These are phyloP conservation scores for Siphonodentalium dalli DNA, from an alignment of 2,888 invertebrate genomes.

Conservation along the genomic window DNA sequence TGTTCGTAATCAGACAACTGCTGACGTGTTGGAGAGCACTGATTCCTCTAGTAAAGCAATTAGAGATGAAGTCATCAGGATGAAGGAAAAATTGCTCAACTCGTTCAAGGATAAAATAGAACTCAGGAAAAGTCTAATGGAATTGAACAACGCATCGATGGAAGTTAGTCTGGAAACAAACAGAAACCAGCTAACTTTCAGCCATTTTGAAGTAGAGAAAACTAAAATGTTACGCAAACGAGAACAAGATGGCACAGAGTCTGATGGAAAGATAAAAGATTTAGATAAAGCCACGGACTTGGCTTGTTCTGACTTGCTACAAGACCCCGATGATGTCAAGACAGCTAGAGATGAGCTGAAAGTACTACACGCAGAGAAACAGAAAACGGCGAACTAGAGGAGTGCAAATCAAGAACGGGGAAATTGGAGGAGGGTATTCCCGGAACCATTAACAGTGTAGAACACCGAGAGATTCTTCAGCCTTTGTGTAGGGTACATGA, in stretches of 20 bases:
- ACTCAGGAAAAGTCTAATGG: constrained; percentile 80
- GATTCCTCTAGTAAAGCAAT: too few relatives aligned
- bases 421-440: constrained; percentile 88
- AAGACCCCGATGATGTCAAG: constrained; percentile 54
- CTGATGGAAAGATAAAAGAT: too few relatives aligned
- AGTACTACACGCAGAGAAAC: constrained; percentile 85
- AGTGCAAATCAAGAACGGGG: constrained; percentile 79
- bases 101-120: too few relatives aligned
- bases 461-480: constrained; percentile 87
- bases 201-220: too few relatives aligned
- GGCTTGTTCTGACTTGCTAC: constrained; percentile 36
- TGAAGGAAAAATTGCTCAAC: too few relatives aligned
- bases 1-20: too few relatives aligned
- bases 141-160: constrained; percentile 86
- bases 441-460: constrained; percentile 82
- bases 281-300: too few relatives aligned
- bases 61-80: too few relatives aligned
- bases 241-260: too few relatives aligned
- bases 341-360: constrained; percentile 64
- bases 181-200: constrained; percentile 85
- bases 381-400: constrained; percentile 81
- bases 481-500: constrained; percentile 91
- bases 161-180: constrained; percentile 88
- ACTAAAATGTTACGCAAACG: too few relatives aligned
- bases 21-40: too few relatives aligned